Conservation (phyloP, 53 echinoderm and acorn worm genomes). For the Paracentrotus lividus region DNA sequence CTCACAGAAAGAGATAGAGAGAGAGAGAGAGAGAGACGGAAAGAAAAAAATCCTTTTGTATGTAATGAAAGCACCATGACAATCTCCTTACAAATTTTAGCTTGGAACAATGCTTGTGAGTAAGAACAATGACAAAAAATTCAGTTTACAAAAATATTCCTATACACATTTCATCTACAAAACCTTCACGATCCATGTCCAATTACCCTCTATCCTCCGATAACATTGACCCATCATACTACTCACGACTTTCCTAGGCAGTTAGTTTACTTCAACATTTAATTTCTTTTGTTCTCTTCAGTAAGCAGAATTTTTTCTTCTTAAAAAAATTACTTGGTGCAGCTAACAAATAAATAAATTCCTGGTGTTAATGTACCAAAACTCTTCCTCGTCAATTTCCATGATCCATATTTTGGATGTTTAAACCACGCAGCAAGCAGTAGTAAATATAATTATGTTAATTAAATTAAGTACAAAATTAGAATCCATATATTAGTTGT, state of each 20-base stretch:
- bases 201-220: neutral
- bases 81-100: constrained; percentile 1
- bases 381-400: neutral
- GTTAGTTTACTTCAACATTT: constrained; percentile 12
- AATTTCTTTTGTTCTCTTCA: neutral
- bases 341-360: constrained; percentile 18
- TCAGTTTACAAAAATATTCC: constrained; percentile 69
- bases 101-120: constrained; percentile 56
- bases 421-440: constrained; percentile 32
- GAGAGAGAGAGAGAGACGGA: neutral
- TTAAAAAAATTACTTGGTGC: neutral
- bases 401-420: constrained; percentile 25
- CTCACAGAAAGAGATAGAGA: neutral
- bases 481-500: constrained; percentile 44
- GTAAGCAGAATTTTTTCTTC: neutral
- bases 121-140: constrained; percentile 38
- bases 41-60: constrained; percentile 14
- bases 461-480: constrained; percentile 57
- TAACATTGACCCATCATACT: neutral
- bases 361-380: neutral
- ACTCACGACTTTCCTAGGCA: constrained; percentile 1
- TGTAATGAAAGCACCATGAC: constrained; percentile 68
- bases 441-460: constrained; percentile 23
- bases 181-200: neutral
- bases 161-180: constrained; percentile 58